Base-by-base conservation (phyloP, 1,140 invertebrate species). In the Hyles euphorbiae region DNA sequence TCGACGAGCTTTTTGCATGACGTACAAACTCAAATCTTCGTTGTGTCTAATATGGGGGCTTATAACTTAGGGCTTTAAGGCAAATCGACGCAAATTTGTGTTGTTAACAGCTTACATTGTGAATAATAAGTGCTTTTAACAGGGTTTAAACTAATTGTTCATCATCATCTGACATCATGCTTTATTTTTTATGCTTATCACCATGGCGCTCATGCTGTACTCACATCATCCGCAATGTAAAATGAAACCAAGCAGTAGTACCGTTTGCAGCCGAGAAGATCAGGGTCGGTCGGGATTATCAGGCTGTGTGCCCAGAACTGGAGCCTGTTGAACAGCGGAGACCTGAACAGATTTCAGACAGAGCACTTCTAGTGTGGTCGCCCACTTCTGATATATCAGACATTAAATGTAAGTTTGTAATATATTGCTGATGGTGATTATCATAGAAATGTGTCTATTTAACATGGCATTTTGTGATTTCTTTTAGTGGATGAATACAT, bases 331-430 rank as follows among this genome's bases (percentile, higher is more conserved):
- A 87, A 59, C 90, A 92, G 63, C 78, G 93, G 12, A 93, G 90
- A 74, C 92, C 92, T 34, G 91, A 92, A 70, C 87, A 90, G 60
- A 89, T 91, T 67, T 92, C 93, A 51, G 97, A 99, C 69, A 92
- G 95, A 90, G 97, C 98, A 1, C 90, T 99, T 55, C 89, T 99
- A 34, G 97, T 99, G 22, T 99, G 98, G 98, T 97, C 97, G 48
- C 98, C 98, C 34, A 96, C 95, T 63, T 92, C 92, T 54, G 93
- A 96, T 69, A 96, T 98, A 76, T 92, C 95, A 34, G 97, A 98
- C 83, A 89, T 91, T 49, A 96, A 96, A 91, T 91, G 96, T 97
- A 93, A 93, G 92, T 92, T 12, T 43, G 11, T 44, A 58, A 2
- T 44, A 50, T 34, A 56, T 33, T 0, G 43, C 5, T 53, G 44